Base-by-base conservation (phyloP, 2,113 vertebrate genomes). In the Uropsilus gracilis region DNA sequence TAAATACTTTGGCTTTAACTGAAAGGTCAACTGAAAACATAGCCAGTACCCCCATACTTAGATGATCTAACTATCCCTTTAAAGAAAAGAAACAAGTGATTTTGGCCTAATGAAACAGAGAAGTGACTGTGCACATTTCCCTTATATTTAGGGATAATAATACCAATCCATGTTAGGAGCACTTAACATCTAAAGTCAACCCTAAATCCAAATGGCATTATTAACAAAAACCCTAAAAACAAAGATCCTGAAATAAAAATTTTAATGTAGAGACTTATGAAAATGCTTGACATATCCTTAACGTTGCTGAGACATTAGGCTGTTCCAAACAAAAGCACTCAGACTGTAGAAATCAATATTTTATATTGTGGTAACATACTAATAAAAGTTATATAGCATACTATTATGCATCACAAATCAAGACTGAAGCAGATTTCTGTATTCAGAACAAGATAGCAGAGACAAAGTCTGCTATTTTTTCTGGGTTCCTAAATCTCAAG, bases 91-190 rank as follows among this genome's bases (percentile, higher is more conserved):
- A 96, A 95, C 96, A 95, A 91, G 91, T 86, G 91, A 96, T 75
- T 75, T 72, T 96, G 93, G 95, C 91, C 61, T 61, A 78, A 1
- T 68, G 87, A 46, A 84, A 87, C 66, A 86, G 0, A 88, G 50
- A 86, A 95, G 69, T 96, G 94, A 97, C 93, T 90, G 11, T 97
- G 94, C 91, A 96, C 44, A 96, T 97, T 95, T 92, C 90, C 80
- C 48, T 88, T 59, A 26, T 53, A 64, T 80, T 87, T 55, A 96
- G 77, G 86, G 48, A 86, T n/a, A 18, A 66, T 34, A 61, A 55
- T 57, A n/a, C n/a, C n/a, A n/a, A 85, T 44, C 73, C 69, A 84
- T 11, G 55, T 17, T 69, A 73, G 55, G 0, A 39, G 39, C 69
- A 73, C 50, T 91, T 87, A 78, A 57, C 32, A 89, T 69, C 26